Evolutionary conservation across 2,888 invertebrate genomes (phyloP), one percentile per base, ranked within the genome.

Genomic region (Calameuta idolon): DNA sequence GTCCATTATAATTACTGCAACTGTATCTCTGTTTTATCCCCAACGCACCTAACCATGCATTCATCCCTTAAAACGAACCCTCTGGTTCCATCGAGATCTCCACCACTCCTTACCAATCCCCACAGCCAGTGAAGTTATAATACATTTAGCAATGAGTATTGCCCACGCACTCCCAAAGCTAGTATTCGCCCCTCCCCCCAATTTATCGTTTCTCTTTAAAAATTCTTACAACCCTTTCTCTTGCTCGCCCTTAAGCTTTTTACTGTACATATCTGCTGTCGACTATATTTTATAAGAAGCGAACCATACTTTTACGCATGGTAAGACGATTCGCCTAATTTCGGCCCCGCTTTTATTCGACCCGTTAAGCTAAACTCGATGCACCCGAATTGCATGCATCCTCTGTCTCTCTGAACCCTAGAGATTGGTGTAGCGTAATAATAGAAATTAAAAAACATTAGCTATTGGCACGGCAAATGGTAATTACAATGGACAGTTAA

Each of bases 1-100:
- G 91, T 91, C 91, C 91, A 90, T 90, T 91, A 89, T 91, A 90
- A 91, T 90, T 90, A 91, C 89, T 89, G 89, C 90, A 91, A 91
- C 88, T 88, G 86, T 89, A 89, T 89, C 89, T 87, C 85, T 86
- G 85, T 85, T 85, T 83, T 86, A 82, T 83, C 55, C 55, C 55
- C 55, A 9, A 55, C 55, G 55, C 55, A 55, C 55, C 55, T 55
- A 55, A 55, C 23, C 77, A 75, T 83, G 80, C 34, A 73, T 68
- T 73, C 77, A n/a, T 30, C 31, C 35, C 37, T 34, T 75, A 37
- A 40, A 34, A n/a, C 69, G 31, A 37, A 80, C 71, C 69, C 77
- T 79, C 83, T 80, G 84, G 83, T 80, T 79, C 81, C 80, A 83
- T 82, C 83, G 80, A 83, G 79, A 81, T 78, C 82, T 79, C 78